Base-by-base conservation (phyloP, 2,888 invertebrate genomes). In the Liposcelis brunnea region DNA sequence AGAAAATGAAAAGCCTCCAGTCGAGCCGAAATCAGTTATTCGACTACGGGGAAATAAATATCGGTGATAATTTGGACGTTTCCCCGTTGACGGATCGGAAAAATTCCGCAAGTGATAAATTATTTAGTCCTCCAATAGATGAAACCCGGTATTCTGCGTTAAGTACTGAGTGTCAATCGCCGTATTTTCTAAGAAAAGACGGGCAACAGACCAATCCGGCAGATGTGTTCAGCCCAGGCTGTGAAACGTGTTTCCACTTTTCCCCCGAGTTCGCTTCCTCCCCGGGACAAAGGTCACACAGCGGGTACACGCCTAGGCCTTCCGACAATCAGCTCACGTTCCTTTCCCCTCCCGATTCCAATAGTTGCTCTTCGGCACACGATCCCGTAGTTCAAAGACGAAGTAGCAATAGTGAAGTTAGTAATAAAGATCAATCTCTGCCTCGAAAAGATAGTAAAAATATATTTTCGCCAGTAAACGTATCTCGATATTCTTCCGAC, bases 281-380 rank as follows among this genome's bases (percentile, higher is more conserved):
- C 12, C 40, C 40, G 40, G 12, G 15, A 7, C 15, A 16, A 21
- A 14, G 19, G 7, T 21, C 40, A 4, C 40, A 19, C 15, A 16
- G 40, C 16, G 40, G 12, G 19, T 40, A 40, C 40, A 19, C 40
- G 15, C 40, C 40, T 6, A 16, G 40, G 19, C 40, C 40, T 19
- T 40, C 40, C 15, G 40, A 40, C 40, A 16, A 40, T 21, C 40
- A 40, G 40, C 40, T 40, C 15, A 40, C 40, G n/a, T 40, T 40
- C 40, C 40, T 40, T n/a, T 40, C 40, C 16, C 40, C 40, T 18
- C 40, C 40, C 5, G 40, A 21, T n/a, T 40, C 40, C 21, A 21
- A 40, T 11, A 40, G 40, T 18, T 6, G 7, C 40, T 40, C 40
- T 3, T 40, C 40, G 4, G 40, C 19, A 8, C 40, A 21, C 18